phyloP scores from a whole-genome alignment of 2,797 vertebrate genomes.

The Streptopelia turtur region DNA sequence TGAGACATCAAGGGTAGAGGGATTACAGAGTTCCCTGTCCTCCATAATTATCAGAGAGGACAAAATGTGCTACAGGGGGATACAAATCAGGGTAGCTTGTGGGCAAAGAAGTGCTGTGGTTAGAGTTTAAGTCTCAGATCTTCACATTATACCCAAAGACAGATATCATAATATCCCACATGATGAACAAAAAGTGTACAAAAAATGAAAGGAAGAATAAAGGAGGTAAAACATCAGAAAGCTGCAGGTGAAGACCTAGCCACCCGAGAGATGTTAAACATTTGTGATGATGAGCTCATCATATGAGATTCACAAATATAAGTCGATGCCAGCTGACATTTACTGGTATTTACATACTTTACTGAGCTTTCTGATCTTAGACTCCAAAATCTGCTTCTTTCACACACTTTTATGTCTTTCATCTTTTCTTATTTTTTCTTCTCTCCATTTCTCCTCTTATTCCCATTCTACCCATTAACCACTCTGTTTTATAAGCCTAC shows the following conservation, averaged over 20 bases:
- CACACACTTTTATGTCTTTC: background rate
- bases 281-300: background rate
- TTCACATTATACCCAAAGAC: background rate
- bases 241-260: background rate
- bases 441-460: background rate
- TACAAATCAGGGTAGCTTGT: background rate
- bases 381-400: conserved; percentile 8
- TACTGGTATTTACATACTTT: conserved; percentile 41
- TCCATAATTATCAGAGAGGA: background rate
- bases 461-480: background rate
- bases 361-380: no score
- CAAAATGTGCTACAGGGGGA: background rate
- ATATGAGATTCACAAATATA: background rate
- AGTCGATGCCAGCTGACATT: conserved; percentile 44
- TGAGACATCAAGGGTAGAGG: background rate
- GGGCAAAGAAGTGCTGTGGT: background rate
- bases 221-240: background rate
- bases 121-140: background rate
- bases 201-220: background rate
- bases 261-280: conserved; percentile 4
- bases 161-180: background rate
- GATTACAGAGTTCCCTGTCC: background rate
- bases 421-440: background rate
- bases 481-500: background rate
- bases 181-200: background rate